phyloP scores from a whole-genome alignment of 2,113 vertebrate genomes.

The Saguinus imperator region DNA sequence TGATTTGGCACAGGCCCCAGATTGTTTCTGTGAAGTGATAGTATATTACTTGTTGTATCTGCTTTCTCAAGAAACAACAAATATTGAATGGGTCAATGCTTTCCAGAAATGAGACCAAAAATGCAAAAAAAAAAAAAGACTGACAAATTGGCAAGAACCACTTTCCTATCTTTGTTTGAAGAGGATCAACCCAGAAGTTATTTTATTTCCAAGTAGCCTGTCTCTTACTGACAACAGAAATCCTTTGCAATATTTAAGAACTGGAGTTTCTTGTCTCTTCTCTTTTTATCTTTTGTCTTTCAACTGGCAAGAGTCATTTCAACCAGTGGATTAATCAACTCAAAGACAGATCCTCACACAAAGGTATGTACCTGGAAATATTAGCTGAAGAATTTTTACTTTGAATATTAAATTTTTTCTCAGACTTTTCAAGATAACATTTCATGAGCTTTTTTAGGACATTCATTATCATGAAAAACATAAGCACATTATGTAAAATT shows the following conservation, averaged over 20 bases:
- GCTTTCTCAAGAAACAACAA: background rate
- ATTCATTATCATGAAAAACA: background rate
- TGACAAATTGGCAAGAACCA: slow-evolving; percentile 46
- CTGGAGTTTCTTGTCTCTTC: background rate
- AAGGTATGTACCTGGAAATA: slow-evolving; percentile 38
- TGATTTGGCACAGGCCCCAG: background rate
- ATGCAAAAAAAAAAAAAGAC: background rate
- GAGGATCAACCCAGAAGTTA: background rate
- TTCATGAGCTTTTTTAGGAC: background rate
- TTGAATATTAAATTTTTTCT: background rate
- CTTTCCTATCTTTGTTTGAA: slow-evolving; percentile 43
- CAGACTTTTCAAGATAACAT: background rate
- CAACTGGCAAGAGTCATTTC: background rate
- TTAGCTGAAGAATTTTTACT: background rate
- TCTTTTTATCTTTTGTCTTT: background rate
- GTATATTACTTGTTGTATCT: background rate
- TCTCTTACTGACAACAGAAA: background rate
- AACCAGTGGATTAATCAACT: background rate
- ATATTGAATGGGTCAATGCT: background rate
- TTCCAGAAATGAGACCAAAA: slow-evolving; percentile 4
- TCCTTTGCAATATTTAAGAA: slow-evolving; percentile 35
- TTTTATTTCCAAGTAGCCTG: background rate
- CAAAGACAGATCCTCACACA: background rate
- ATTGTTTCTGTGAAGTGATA: slow-evolving; percentile 27
- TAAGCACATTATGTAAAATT: background rate